A percentile compares a stretch with the other conserved stretches of the same genome.
These are phyloP conservation scores for Acromyrmex heyeri DNA, from an alignment of 1,140 invertebrate genomes.

Conservation along the genomic window DNA sequence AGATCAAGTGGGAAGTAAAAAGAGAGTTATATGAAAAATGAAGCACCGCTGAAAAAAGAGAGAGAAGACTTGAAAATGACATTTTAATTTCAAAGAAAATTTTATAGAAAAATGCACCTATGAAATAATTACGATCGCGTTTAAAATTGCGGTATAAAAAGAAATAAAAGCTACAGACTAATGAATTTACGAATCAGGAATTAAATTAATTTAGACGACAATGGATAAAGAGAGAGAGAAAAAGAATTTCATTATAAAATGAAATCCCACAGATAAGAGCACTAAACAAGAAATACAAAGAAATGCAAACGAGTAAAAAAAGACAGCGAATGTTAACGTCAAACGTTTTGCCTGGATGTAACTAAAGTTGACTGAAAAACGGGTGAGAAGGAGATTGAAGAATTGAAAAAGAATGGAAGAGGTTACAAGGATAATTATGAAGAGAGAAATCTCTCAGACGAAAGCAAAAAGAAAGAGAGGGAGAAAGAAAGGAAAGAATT, in stretches of 20 bases:
- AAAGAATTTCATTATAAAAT: slow-evolving; percentile 25
- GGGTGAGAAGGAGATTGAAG: slow-evolving; percentile 20
- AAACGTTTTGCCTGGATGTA: slow-evolving; percentile 29
- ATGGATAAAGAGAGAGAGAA: background rate
- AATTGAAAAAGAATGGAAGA: background rate
- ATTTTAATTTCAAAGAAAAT: background rate
- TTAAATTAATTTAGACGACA: slow-evolving; percentile 4
- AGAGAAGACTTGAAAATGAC: background rate
- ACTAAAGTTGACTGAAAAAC: slow-evolving; percentile 27
- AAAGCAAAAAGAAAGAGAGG: background rate
- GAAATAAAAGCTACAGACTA: slow-evolving; percentile 10
- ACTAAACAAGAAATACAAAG: slow-evolving; percentile 24
- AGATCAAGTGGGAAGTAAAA: background rate
- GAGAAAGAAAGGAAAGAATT: background rate
- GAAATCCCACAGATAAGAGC: slow-evolving; percentile 19
- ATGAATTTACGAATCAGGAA: slow-evolving; percentile 27
- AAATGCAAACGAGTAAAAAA: slow-evolving; percentile 18
- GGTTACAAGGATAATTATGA: slow-evolving; percentile 10
- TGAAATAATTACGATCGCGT: background rate
- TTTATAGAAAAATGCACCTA: background rate
- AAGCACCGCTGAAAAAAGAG: too few relatives aligned
- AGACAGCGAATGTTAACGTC: slow-evolving; percentile 27
- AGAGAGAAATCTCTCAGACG: slow-evolving; percentile 30
- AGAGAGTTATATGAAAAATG: background rate
- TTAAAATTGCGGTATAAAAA: background rate